These are phyloP conservation scores for Ianthella basta DNA, from an alignment of 37 sponge, comb jelly and placozoan species.

Conservation along the genomic window DNA sequence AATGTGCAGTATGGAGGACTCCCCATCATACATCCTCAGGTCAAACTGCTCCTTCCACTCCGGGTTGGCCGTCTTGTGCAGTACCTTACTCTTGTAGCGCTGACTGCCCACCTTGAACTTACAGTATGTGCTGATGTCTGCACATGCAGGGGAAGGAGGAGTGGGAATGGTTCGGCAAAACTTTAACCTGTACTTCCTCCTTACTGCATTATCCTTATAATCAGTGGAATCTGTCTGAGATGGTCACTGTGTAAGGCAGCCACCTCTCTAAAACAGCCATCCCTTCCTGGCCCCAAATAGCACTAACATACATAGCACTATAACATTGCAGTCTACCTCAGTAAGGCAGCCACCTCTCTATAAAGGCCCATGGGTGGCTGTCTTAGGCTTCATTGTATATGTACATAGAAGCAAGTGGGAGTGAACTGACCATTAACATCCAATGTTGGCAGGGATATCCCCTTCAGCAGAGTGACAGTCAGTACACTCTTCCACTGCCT, in stretches of 20 bases:
- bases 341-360: too few relatives aligned
- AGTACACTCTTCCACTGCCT: constrained; percentile 61
- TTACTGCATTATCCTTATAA: too few relatives aligned
- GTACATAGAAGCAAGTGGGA: not conserved
- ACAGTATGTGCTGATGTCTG: constrained; percentile 90
- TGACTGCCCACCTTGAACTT: constrained; percentile 86
- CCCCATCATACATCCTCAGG: constrained; percentile 78
- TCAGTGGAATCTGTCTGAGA: too few relatives aligned
- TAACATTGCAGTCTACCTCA: too few relatives aligned
- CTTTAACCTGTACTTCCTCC: too few relatives aligned
- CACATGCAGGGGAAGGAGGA: not conserved
- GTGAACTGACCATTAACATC: constrained; percentile 78
- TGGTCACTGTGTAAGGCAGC: too few relatives aligned
- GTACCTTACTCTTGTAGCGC: constrained; percentile 84
- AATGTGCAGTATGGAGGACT: constrained; percentile 63
- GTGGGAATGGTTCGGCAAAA: too few relatives aligned
- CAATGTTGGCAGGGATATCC: constrained; percentile 75
- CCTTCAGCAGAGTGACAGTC: constrained; percentile 73
- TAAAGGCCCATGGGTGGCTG: too few relatives aligned
- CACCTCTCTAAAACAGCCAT: too few relatives aligned
- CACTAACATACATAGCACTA: too few relatives aligned
- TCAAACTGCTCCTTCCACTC: constrained; percentile 92
- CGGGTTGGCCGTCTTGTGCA: constrained; percentile 74
- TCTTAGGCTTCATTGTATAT: not conserved
- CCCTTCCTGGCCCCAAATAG: too few relatives aligned